Evolutionary conservation across 2,888 invertebrate genomes (phyloP).

Genomic region (Suillia variegata): DNA sequence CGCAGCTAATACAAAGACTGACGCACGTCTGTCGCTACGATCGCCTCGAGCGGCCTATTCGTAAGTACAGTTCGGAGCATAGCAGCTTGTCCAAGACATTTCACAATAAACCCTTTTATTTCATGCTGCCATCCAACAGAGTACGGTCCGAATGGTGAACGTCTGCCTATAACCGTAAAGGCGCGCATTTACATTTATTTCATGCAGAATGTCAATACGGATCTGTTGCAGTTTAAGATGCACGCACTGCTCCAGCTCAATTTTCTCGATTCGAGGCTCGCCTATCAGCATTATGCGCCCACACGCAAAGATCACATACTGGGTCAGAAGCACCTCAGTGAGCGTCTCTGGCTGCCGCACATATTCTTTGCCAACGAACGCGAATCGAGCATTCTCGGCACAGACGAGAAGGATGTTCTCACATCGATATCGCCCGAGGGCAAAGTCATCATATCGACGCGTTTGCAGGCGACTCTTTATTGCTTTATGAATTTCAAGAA

Average conservation of each 20-base stretch:
- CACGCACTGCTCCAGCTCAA: conserved; percentile 48
- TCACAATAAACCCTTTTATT: background rate
- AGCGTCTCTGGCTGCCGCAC: conserved; percentile 53
- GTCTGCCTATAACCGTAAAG: conserved; percentile 46
- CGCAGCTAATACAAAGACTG: conserved; percentile 54
- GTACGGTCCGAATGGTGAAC: conserved; percentile 36
- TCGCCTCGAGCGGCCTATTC: conserved; percentile 55
- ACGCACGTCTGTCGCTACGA: conserved; percentile 59
- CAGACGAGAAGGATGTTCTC: conserved; percentile 54
- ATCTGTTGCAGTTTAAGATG: conserved; percentile 51
- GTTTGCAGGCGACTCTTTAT: conserved; percentile 50
- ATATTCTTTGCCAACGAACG: conserved; percentile 54
- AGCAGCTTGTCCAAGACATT: background rate
- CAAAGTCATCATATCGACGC: conserved; percentile 48
- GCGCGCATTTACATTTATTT: conserved; percentile 52
- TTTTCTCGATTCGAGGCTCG: conserved; percentile 46
- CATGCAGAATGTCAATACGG: conserved; percentile 53
- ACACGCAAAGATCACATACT: conserved; percentile 45
- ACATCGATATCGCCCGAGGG: conserved; percentile 53
- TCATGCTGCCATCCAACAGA: conserved; percentile 20
- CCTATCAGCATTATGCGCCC: conserved; percentile 44
- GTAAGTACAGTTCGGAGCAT: conserved; percentile 29
- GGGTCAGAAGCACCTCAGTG: conserved; percentile 53
- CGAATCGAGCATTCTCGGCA: conserved; percentile 51
- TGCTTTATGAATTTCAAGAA: conserved; percentile 56